Evolutionary conservation across 2,113 vertebrate genomes (phyloP).

Genomic region (Gambusia holbrooki): DNA sequence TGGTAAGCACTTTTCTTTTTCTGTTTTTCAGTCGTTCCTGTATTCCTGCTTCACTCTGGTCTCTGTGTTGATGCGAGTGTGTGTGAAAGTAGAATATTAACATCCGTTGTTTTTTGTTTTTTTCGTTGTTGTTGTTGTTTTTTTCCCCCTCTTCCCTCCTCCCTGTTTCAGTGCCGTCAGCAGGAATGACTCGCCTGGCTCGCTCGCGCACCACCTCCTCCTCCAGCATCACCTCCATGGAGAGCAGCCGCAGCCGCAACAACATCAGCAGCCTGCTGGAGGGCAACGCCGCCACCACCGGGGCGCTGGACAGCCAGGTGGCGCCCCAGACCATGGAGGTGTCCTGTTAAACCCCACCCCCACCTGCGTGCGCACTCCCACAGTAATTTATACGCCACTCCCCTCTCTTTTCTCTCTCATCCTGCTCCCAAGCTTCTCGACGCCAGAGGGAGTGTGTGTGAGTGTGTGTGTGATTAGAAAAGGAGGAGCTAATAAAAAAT

Average conservation of each 20-base stretch:
- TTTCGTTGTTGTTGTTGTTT: no score
- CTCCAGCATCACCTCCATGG: conserved; percentile 91
- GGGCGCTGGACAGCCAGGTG: conserved; percentile 81
- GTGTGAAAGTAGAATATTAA: conserved; percentile 47
- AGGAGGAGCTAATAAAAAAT: conserved; percentile 60
- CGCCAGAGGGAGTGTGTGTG: conserved; percentile 47
- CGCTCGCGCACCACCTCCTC: conserved; percentile 93
- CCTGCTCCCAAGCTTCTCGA: conserved; percentile 42
- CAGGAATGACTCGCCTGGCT: conserved; percentile 90
- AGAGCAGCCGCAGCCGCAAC: conserved; percentile 86
- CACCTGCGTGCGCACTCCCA: conserved; percentile 15
- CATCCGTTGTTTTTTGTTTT: neutral
- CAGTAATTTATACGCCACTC: conserved; percentile 62
- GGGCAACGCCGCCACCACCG: conserved; percentile 71
- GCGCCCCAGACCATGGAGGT: conserved; percentile 94
- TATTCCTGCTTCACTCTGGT: conserved; percentile 16
- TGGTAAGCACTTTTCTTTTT: conserved; percentile 42
- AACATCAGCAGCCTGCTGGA: conserved; percentile 87
- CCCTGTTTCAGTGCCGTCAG: conserved; percentile 86
- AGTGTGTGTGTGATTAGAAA: conserved; percentile 62
- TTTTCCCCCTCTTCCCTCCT: neutral
- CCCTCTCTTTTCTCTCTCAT: conserved; percentile 33
- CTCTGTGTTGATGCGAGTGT: neutral
- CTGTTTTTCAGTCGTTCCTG: conserved; percentile 3
- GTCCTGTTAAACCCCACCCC: conserved; percentile 85